A percentile compares a stretch with the other conserved stretches of the same genome.
Conservation (phyloP, 2,113 vertebrate species). For the Lathamus discolor region DNA sequence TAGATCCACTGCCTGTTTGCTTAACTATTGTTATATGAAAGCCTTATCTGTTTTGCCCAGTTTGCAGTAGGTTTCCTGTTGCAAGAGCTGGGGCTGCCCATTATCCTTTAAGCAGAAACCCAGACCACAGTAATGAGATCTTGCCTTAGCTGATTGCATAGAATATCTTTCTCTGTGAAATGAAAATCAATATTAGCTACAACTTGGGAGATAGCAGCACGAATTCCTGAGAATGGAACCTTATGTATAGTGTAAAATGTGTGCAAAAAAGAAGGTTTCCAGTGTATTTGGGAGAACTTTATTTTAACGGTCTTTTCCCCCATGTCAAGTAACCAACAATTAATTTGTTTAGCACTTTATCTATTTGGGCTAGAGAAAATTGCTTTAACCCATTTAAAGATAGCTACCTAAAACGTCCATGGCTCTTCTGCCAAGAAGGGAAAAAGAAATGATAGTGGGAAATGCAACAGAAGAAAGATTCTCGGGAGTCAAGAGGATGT, state of each 20-base stretch:
- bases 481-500: constrained; percentile 48
- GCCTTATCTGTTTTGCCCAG: neutral
- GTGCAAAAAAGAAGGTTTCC: neutral
- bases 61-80: neutral
- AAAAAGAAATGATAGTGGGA: neutral
- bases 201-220: neutral
- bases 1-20: neutral
- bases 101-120: neutral
- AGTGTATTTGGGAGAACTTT: neutral
- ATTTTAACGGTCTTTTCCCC: neutral
- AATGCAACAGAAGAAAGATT: constrained; percentile 23
- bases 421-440: neutral
- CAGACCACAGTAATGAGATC: neutral
- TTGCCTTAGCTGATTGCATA: neutral
- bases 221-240: neutral
- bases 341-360: neutral
- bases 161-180: neutral
- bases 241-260: neutral
- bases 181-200: neutral
- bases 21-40: neutral
- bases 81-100: neutral
- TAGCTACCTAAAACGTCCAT: neutral
- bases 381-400: neutral
- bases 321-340: neutral
- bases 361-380: neutral